A percentile compares a stretch with the other conserved stretches of the same genome.
Conservation (phyloP, 2,888 invertebrate species). For the Caenorhabditis plicata region DNA sequence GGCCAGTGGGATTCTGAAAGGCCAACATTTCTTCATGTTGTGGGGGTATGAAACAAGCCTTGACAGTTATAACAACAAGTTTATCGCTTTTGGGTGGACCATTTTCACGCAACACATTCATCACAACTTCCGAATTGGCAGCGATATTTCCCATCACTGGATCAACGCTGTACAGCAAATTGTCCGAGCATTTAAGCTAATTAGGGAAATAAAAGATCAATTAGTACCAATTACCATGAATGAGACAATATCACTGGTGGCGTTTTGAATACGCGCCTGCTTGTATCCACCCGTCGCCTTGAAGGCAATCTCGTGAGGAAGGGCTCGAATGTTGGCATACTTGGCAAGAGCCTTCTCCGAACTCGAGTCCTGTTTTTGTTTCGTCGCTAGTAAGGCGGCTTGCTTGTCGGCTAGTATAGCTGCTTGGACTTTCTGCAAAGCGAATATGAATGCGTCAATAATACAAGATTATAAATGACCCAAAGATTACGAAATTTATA, state of each 20-base stretch:
- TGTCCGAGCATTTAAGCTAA: constrained; percentile 33
- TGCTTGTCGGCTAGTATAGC: constrained; percentile 18
- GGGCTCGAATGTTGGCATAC: constrained; percentile 19
- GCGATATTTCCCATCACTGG: constrained; percentile 27
- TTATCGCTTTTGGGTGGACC: constrained; percentile 24
- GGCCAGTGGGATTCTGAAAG: not conserved
- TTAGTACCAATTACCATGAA: constrained; percentile 7
- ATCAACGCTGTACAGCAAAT: constrained; percentile 26
- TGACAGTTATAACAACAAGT: constrained; percentile 17
- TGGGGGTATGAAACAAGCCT: too few relatives aligned
- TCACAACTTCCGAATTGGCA: constrained; percentile 7
- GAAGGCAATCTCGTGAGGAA: constrained; percentile 25
- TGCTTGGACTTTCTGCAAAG: constrained; percentile 15
- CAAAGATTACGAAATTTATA: not conserved
- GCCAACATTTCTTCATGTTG: not conserved
- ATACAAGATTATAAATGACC: not conserved
- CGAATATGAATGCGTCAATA: too few relatives aligned
- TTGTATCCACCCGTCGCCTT: constrained; percentile 23
- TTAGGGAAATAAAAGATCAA: not conserved
- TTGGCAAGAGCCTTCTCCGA: constrained; percentile 1
- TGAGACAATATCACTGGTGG: constrained; percentile 7
- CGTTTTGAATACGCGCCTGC: constrained; percentile 15
- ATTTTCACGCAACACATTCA: constrained; percentile 29
- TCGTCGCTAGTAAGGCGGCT: constrained; percentile 13
- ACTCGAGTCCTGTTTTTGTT: not conserved